A percentile compares a stretch with the other conserved stretches of the same genome.
Conservation (phyloP, 2,888 invertebrate species). For the Halocaridina rubra region DNA sequence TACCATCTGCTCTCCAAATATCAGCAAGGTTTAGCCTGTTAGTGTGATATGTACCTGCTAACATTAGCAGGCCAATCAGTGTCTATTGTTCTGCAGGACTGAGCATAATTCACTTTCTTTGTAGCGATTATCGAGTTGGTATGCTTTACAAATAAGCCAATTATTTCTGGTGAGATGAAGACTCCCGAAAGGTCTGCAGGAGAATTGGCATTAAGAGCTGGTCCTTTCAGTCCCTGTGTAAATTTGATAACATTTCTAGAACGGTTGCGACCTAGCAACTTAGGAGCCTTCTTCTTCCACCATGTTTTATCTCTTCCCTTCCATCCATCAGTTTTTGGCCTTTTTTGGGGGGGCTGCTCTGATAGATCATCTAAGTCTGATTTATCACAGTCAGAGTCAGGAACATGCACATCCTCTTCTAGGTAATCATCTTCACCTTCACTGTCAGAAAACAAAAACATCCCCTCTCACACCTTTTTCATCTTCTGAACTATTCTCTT, state of each 20-base stretch:
- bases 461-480: too few relatives aligned
- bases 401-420: too few relatives aligned
- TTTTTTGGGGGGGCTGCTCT: neutral
- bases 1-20: slow-evolving; percentile 64
- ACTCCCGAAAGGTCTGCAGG: slow-evolving; percentile 63
- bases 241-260: slow-evolving; percentile 63
- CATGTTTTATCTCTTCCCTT: slow-evolving; percentile 20
- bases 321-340: neutral
- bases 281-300: slow-evolving; percentile 58
- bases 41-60: slow-evolving; percentile 65
- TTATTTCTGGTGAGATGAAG: slow-evolving; percentile 64
- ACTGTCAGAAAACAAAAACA: too few relatives aligned
- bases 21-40: slow-evolving; percentile 64
- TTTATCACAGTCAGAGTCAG: too few relatives aligned
- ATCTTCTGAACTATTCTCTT: too few relatives aligned
- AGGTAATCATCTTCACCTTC: too few relatives aligned
- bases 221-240: slow-evolving; percentile 64
- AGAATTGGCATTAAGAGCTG: slow-evolving; percentile 62
- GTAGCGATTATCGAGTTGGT: slow-evolving; percentile 65
- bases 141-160: slow-evolving; percentile 64
- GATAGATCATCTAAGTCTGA: neutral
- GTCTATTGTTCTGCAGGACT: slow-evolving; percentile 61
- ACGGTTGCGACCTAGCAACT: slow-evolving; percentile 64
- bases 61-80: slow-evolving; percentile 66
- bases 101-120: neutral